These are phyloP conservation scores for Lepidostoma basale DNA, from an alignment of 1,140 invertebrate genomes.

Conservation along the genomic window DNA sequence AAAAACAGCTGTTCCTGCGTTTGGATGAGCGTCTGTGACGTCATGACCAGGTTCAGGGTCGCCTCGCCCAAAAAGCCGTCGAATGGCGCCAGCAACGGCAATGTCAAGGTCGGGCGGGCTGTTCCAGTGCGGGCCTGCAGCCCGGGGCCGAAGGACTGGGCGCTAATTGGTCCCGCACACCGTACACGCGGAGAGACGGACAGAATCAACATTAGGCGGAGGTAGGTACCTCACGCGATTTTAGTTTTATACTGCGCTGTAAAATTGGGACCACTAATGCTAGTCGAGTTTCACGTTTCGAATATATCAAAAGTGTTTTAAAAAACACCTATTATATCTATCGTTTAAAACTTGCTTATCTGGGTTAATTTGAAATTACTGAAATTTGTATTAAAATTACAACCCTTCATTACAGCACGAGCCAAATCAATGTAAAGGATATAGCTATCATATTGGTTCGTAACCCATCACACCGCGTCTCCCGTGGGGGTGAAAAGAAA, in stretches of 20 bases:
- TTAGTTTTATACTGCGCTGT: conserved; percentile 43
- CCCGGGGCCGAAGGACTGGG: background rate
- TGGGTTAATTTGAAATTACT: background rate
- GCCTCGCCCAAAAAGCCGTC: background rate
- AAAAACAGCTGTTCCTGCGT: no score
- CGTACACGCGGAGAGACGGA: conserved; percentile 6
- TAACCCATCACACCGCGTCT: background rate
- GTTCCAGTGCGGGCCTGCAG: background rate
- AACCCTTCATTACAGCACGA: background rate
- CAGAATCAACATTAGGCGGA: conserved; percentile 46
- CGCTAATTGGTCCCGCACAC: conserved; percentile 41
- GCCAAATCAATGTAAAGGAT: no score
- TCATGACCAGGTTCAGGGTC: no score
- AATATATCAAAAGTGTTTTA: background rate
- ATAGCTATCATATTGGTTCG: no score
- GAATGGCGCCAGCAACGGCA: no score
- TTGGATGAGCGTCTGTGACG: no score
- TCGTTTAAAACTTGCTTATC: background rate
- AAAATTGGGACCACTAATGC: conserved; percentile 33
- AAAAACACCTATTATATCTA: background rate
- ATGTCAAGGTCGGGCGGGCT: background rate
- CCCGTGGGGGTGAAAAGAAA: no score
- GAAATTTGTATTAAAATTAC: background rate
- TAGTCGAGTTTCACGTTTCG: conserved; percentile 2
- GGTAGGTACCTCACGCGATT: conserved; percentile 37